Evolutionary conservation across 2,797 vertebrate genomes (phyloP).

Genomic region (Sarcoramphus papa): DNA sequence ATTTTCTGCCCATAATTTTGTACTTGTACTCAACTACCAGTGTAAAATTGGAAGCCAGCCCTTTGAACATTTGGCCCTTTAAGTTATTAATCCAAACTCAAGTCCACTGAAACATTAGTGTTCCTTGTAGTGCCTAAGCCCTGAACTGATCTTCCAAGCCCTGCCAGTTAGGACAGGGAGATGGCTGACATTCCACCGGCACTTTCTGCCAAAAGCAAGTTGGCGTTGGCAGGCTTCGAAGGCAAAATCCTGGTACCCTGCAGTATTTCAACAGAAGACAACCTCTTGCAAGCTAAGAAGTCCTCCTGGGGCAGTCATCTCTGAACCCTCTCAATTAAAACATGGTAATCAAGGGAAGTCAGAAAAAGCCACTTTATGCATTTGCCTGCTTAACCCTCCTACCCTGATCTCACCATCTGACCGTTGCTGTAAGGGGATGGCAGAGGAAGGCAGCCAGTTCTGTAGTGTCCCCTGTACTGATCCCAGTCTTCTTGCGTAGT

Average conservation of each 20-base stretch:
- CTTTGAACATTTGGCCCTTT: slow-evolving; percentile 7
- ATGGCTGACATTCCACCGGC: neutral
- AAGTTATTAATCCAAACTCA: neutral
- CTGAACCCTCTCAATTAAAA: neutral
- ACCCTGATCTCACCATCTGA: neutral
- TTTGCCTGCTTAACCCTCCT: neutral
- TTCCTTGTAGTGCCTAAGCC: neutral
- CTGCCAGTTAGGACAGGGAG: neutral
- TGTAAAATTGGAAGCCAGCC: slow-evolving; percentile 15
- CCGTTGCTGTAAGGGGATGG: accelerated
- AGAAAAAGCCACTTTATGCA: neutral
- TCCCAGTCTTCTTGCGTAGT: neutral
- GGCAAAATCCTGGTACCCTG: neutral
- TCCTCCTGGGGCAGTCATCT: neutral
- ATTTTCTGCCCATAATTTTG: slow-evolving; percentile 34
- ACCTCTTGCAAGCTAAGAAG: neutral
- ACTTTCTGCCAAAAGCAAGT: neutral
- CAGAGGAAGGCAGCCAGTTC: neutral
- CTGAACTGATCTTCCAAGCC: neutral
- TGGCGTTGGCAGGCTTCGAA: neutral
- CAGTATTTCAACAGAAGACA: neutral
- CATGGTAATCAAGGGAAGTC: neutral
- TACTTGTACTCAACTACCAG: neutral
- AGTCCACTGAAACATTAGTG: neutral
- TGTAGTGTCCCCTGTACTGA: neutral